Base-by-base conservation (phyloP, 2,113 vertebrate species). In the Lepidothrix coronata region DNA sequence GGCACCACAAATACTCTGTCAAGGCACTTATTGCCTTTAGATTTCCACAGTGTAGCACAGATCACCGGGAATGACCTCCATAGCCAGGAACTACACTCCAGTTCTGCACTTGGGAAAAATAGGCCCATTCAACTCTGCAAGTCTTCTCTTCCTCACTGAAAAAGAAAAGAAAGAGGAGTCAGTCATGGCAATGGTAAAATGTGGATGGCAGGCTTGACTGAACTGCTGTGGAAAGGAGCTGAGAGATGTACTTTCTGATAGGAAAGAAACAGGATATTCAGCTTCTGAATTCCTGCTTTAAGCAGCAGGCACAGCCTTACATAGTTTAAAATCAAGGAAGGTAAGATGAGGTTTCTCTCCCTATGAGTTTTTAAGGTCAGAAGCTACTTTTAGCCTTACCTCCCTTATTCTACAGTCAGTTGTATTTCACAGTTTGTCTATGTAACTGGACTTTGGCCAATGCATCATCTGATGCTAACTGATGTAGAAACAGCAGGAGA, bases 71-170 rank as follows among this genome's bases (percentile, higher is more conserved):
- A 35, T 19, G 70, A 85, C 66, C 61, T 81, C 61, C 79, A 6
- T 25, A 72, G 37, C 66, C 81, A 65, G 94, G 74, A 59, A 12
- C 96, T 99, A 99, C 97, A 99, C 98, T 85, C 98, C 98, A 66
- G 98, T 99, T 97, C 99, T 98, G 98, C 99, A 99, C 97, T 99
- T 99, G 86, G 99, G 99, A 96, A 99, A 98, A 98, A 99, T 99
- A 94, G 99, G 99, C 96, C 99, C 99, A 5, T 98, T 98, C 93
- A 98, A 22, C 79, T 98, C 99, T 39, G 99, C 99, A 76, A 99
- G 99, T 98, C 99, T 98, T 98, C 98, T 99, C 98, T 99, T 99
- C 98, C 99, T 99, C 98, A 99, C 99, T 99, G 96, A 66, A 97
- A 98, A 96, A 92, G 85, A 97, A 96, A 14, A 72, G 88, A 82